Conservation (phyloP, 1,140 invertebrate genomes). For the Drosophila ercepeae region DNA sequence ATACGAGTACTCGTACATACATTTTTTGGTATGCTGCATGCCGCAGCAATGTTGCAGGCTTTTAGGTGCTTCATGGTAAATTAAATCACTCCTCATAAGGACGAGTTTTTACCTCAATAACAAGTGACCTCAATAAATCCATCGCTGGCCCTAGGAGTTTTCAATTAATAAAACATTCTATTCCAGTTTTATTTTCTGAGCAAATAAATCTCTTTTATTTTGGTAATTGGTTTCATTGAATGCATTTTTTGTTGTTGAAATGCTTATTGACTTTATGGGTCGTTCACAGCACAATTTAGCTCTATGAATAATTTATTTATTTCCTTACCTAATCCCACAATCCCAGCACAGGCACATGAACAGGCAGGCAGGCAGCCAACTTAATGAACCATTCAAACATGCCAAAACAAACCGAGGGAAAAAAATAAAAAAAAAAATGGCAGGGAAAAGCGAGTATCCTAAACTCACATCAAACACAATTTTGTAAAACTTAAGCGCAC, state of each 20-base stretch:
- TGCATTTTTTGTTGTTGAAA: not conserved
- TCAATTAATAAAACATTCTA: not conserved
- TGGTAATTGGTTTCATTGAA: not conserved
- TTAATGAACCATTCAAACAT: slow-evolving; percentile 68
- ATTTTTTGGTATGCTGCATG: slow-evolving; percentile 5
- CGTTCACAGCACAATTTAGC: slow-evolving; percentile 4
- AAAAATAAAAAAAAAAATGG: not conserved
- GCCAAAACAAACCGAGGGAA: slow-evolving; percentile 14
- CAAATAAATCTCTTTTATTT: too few species aligned
- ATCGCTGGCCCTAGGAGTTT: not conserved
- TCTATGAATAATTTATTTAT: slow-evolving; percentile 43
- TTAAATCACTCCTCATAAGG: slow-evolving; percentile 1
- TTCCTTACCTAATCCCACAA: slow-evolving; percentile 16
- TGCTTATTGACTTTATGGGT: slow-evolving; percentile 14
- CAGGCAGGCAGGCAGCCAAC: slow-evolving; percentile 55
- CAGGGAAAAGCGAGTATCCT: slow-evolving; percentile 21
- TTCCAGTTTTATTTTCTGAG: too few species aligned
- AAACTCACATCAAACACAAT: slow-evolving; percentile 76
- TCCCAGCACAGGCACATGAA: slow-evolving; percentile 9
- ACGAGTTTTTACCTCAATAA: not conserved
- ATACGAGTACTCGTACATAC: too few species aligned
- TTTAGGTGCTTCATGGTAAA: slow-evolving; percentile 35
- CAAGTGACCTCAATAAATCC: not conserved
- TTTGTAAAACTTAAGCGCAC: slow-evolving; percentile 51
- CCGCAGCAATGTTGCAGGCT: slow-evolving; percentile 72